Evolutionary conservation across 1,140 invertebrate genomes (phyloP).

Genomic region (honey bee (Apis mellifera)): Amel_HAv3.1 CM009936.2:3991001-3991500

Average conservation of each 20-base stretch:
- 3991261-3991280: too few relatives aligned
- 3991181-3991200: not conserved
- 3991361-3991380: too few relatives aligned
- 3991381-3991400: too few relatives aligned
- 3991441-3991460: too few relatives aligned
- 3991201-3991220: not conserved
- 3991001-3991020: conserved; percentile 39
- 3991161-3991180: conserved; percentile 48
- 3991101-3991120: conserved; percentile 70
- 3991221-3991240: not conserved
- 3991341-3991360: too few relatives aligned
- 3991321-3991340: too few relatives aligned
- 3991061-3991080: conserved; percentile 75
- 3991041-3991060: conserved; percentile 70
- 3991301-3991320: not conserved
- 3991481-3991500: too few relatives aligned
- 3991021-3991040: conserved; percentile 44
- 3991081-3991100: conserved; percentile 77
- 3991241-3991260: not conserved
- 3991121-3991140: conserved; percentile 61
- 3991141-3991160: conserved; percentile 22
- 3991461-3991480: too few relatives aligned
- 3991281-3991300: not conserved
- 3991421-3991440: too few relatives aligned
- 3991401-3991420: too few relatives aligned